Evolutionary conservation across 2,888 invertebrate species (phyloP).

Genomic region (Hyposoter dolosus): DNA sequence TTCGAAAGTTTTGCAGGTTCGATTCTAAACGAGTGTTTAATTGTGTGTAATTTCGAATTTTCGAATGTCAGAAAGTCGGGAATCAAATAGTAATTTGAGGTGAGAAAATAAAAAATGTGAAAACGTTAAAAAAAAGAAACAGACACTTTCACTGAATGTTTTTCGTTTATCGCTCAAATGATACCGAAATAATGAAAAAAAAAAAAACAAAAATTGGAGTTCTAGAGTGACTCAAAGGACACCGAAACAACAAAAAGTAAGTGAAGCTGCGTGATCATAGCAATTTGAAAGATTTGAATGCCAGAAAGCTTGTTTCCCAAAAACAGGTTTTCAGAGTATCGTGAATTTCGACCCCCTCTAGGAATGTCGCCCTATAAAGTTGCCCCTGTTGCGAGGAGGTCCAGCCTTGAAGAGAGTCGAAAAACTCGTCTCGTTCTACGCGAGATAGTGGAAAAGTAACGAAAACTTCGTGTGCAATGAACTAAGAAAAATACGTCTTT

Average conservation of each 20-base stretch:
- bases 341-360: conserved; percentile 11
- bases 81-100: background rate
- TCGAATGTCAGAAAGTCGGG: background rate
- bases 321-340: conserved; percentile 22
- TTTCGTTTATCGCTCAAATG: background rate
- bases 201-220: background rate
- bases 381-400: background rate
- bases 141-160: background rate
- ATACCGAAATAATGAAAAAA: background rate
- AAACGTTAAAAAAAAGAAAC: background rate
- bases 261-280: background rate
- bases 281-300: background rate
- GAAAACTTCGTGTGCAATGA: background rate
- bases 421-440: background rate
- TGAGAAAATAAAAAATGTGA: background rate
- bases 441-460: background rate
- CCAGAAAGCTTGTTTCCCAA: conserved; percentile 7
- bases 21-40: background rate
- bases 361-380: conserved; percentile 22
- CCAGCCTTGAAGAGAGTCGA: conserved; percentile 4
- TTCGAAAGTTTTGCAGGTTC: background rate
- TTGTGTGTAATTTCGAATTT: conserved; percentile 1
- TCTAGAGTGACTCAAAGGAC: background rate
- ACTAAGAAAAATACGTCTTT: background rate
- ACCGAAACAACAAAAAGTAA: background rate